A percentile compares a stretch with the other conserved stretches of the same genome.
Conservation (phyloP, 2,888 invertebrate species). For the Polia nebulosa region DNA sequence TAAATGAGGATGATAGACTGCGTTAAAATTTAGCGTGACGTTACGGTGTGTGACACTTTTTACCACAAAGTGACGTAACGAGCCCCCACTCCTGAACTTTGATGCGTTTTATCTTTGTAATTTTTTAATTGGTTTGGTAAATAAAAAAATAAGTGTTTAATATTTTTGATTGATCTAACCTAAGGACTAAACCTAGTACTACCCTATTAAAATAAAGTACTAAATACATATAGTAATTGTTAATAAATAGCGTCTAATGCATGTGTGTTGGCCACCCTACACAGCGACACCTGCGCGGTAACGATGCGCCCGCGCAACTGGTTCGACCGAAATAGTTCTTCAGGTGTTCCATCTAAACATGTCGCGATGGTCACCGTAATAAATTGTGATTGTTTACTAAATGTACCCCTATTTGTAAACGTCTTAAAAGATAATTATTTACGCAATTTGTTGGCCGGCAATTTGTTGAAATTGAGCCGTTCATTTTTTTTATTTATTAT, state of each 20-base stretch:
- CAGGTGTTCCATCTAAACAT: constrained; percentile 73
- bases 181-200: too few species aligned
- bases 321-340: constrained; percentile 77
- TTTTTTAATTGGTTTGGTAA: too few species aligned
- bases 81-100: too few species aligned
- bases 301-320: constrained; percentile 66
- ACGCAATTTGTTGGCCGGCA: constrained; percentile 57
- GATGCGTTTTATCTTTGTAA: too few species aligned
- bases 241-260: constrained; percentile 56
- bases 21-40: too few species aligned
- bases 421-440: constrained; percentile 62
- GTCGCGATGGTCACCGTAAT: constrained; percentile 66
- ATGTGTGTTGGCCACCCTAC: constrained; percentile 48
- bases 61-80: too few species aligned
- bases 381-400: constrained; percentile 72
- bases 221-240: constrained; percentile 37
- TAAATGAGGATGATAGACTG: too few species aligned
- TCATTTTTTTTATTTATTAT: constrained; percentile 46
- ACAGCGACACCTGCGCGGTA: constrained; percentile 68
- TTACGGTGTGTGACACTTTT: too few species aligned
- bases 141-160: too few species aligned
- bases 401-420: constrained; percentile 62
- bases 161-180: too few species aligned
- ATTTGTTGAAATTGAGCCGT: constrained; percentile 63
- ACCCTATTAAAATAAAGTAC: constrained; percentile 49